phyloP scores from a whole-genome alignment of 2,888 invertebrate species.

The Rhingia rostrata region DNA sequence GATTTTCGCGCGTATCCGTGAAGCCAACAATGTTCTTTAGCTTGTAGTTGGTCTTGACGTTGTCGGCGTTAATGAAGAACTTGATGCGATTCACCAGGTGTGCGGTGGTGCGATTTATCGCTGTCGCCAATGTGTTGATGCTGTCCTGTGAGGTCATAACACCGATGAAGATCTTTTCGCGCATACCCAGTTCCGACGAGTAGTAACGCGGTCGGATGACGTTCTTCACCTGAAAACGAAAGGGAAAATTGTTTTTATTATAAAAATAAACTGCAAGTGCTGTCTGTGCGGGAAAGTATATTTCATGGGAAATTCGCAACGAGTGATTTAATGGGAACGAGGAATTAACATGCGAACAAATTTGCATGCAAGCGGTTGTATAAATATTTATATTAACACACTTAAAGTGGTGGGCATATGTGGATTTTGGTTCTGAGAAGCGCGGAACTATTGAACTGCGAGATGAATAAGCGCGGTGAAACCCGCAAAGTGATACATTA shows the following conservation, averaged over 20 bases:
- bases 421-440: constrained; percentile 19
- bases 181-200: constrained; percentile 96
- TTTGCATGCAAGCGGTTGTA: constrained; percentile 10
- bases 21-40: constrained; percentile 92
- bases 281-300: background rate
- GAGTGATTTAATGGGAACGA: constrained; percentile 42
- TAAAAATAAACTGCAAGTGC: constrained; percentile 18
- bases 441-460: too few species aligned
- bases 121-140: constrained; percentile 89
- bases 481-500: too few species aligned
- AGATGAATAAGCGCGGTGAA: too few species aligned
- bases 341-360: background rate
- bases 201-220: constrained; percentile 95
- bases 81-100: constrained; percentile 92
- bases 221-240: constrained; percentile 83
- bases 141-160: constrained; percentile 91
- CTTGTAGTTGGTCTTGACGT: constrained; percentile 84
- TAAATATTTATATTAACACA: constrained; percentile 51
- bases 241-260: constrained; percentile 40
- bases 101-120: constrained; percentile 94
- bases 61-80: constrained; percentile 89
- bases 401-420: constrained; percentile 7
- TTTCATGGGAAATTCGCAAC: constrained; percentile 29
- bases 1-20: constrained; percentile 89
- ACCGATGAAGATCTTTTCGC: constrained; percentile 93